These are phyloP conservation scores for Samia ricini DNA, from an alignment of 1,140 invertebrate genomes.

Conservation along the genomic window DNA sequence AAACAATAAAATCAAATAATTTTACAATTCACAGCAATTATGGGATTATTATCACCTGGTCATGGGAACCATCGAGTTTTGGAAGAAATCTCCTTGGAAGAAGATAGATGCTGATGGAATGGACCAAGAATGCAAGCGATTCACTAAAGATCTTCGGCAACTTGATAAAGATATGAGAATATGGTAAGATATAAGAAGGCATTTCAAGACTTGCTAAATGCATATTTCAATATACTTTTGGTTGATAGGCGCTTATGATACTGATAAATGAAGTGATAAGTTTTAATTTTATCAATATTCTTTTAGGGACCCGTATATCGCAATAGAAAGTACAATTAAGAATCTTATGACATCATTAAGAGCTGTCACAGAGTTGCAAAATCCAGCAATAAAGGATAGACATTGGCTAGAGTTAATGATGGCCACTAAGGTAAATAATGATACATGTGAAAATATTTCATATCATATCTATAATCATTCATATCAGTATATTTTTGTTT, in stretches of 20 bases:
- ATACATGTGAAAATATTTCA: neutral
- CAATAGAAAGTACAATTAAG: slow-evolving; percentile 86
- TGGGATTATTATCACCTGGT: slow-evolving; percentile 95
- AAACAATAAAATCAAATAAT: neutral
- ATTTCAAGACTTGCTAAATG: no score
- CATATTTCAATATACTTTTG: neutral
- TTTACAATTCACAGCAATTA: slow-evolving; percentile 78
- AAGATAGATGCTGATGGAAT: slow-evolving; percentile 95
- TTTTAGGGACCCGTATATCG: slow-evolving; percentile 75
- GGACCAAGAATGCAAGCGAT: slow-evolving; percentile 96
- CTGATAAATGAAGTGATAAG: neutral
- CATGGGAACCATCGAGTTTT: slow-evolving; percentile 89
- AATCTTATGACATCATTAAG: slow-evolving; percentile 92
- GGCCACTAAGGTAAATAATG: slow-evolving; percentile 86
- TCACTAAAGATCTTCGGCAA: slow-evolving; percentile 89
- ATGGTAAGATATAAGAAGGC: slow-evolving; percentile 88
- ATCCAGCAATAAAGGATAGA: slow-evolving; percentile 93
- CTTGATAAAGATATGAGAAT: slow-evolving; percentile 92
- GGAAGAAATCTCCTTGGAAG: slow-evolving; percentile 95
- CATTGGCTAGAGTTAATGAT: slow-evolving; percentile 97
- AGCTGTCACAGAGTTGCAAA: slow-evolving; percentile 95
- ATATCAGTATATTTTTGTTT: slow-evolving; percentile 36
- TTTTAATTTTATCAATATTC: neutral
- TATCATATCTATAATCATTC: neutral
- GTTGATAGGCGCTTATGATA: neutral